Evolutionary conservation across 2,113 vertebrate genomes (phyloP).

Genomic region (Echinops telfairi): DNA sequence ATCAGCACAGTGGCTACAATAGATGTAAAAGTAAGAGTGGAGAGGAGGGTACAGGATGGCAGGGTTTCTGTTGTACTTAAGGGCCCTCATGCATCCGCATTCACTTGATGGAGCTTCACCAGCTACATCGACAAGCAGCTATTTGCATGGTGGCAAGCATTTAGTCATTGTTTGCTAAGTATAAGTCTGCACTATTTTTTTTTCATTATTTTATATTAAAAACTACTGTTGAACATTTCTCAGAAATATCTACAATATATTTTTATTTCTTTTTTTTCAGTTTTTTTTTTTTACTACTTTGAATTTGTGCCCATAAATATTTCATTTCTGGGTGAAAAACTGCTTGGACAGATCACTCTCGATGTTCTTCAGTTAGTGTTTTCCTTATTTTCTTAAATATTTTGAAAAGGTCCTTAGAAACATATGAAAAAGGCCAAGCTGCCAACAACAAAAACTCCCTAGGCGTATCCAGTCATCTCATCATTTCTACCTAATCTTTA

Average conservation of each 20-base stretch:
- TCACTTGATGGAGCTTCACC: no score
- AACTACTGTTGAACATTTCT: background rate
- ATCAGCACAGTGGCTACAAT: no score
- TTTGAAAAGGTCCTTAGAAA: background rate
- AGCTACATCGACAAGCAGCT: no score
- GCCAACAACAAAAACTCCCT: background rate
- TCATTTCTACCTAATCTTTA: background rate
- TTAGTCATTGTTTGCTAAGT: background rate
- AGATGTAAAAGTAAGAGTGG: no score
- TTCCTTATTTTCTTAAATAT: background rate
- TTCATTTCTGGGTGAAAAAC: background rate
- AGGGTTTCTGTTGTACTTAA: no score
- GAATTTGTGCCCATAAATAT: conserved; percentile 30
- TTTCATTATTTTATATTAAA: conserved; percentile 12
- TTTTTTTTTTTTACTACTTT: background rate
- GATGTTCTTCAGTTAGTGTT: background rate
- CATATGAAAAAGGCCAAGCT: background rate
- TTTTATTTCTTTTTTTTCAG: background rate
- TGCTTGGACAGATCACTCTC: background rate
- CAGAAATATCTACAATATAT: background rate
- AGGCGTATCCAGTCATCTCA: background rate
- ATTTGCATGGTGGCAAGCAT: background rate
- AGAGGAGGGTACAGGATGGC: no score
- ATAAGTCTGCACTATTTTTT: background rate
- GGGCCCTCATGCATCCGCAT: no score